Evolutionary conservation across 2,888 invertebrate genomes (phyloP).

Genomic region (Lasioglossum figueresi): DNA sequence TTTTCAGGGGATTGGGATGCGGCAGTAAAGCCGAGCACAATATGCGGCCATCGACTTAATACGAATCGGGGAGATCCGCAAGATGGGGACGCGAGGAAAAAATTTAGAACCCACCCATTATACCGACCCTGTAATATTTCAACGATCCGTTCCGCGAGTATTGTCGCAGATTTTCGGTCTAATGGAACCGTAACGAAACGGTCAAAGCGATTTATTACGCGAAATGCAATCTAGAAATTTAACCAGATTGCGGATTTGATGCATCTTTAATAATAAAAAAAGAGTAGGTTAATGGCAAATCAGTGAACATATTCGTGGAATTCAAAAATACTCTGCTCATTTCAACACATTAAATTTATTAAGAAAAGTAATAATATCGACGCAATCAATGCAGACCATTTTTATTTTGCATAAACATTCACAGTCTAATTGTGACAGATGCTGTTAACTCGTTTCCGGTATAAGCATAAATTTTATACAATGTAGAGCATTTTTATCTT

Average conservation of each 20-base stretch:
- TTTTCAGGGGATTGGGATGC: conserved; percentile 1
- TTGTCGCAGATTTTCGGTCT: neutral
- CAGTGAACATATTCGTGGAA: no score
- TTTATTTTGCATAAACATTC: no score
- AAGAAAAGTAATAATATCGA: no score
- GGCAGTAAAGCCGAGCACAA: conserved; percentile 7
- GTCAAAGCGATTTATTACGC: neutral
- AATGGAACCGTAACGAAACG: neutral
- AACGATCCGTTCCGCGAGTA: neutral
- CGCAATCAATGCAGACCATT: no score
- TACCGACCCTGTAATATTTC: neutral
- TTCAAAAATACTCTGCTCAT: no score
- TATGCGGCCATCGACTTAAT: conserved; percentile 3
- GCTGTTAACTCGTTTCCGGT: no score
- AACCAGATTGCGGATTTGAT: neutral
- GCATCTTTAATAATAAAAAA: neutral
- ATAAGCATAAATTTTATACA: no score
- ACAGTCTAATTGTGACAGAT: no score
- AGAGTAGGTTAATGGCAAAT: no score
- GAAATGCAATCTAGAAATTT: neutral
- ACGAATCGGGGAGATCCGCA: neutral
- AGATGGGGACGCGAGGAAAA: neutral
- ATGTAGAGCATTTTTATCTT: no score
- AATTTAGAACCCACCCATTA: neutral
- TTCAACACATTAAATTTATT: no score